Conservation (phyloP, 2,797 vertebrate genomes). For the Thunnus albacares region DNA sequence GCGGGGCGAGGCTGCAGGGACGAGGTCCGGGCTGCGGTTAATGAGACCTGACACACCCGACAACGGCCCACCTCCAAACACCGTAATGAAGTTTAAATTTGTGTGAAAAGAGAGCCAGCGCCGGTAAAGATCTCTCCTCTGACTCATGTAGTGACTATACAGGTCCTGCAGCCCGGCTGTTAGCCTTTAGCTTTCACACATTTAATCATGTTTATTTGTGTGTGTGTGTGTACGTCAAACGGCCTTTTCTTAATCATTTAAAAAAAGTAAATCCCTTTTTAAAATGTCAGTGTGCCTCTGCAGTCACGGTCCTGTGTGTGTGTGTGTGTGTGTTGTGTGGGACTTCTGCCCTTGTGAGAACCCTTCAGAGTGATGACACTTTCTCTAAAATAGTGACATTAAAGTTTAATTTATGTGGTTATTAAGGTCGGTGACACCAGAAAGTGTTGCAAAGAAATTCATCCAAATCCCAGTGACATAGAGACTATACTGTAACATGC, state of each 20-base stretch:
- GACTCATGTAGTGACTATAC: conserved; percentile 20
- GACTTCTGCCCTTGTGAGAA: neutral
- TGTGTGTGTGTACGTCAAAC: neutral
- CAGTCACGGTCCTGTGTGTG: conserved; percentile 1
- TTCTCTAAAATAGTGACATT: neutral
- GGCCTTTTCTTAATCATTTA: conserved; percentile 12
- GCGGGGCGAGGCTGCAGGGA: conserved; percentile 35
- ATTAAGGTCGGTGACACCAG: no score
- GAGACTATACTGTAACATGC: no score
- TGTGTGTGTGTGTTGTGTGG: neutral
- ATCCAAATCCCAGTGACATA: no score
- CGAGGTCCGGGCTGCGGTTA: conserved; percentile 8
- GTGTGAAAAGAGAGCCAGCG: conserved; percentile 27
- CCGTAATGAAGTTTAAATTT: conserved; percentile 52
- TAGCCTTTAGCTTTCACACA: conserved; percentile 36
- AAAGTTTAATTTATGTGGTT: neutral
- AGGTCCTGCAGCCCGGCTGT: conserved; percentile 18
- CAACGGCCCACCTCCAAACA: conserved; percentile 25
- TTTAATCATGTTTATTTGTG: conserved; percentile 22
- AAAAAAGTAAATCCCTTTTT: neutral
- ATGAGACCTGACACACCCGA: conserved; percentile 49
- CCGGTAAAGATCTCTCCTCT: conserved; percentile 28
- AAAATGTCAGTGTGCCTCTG: neutral
- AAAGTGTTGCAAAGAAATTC: no score
- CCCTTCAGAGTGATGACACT: neutral